Base-by-base conservation (phyloP, 2,113 vertebrate species). In the Tetraodon nigroviridis region DNA sequence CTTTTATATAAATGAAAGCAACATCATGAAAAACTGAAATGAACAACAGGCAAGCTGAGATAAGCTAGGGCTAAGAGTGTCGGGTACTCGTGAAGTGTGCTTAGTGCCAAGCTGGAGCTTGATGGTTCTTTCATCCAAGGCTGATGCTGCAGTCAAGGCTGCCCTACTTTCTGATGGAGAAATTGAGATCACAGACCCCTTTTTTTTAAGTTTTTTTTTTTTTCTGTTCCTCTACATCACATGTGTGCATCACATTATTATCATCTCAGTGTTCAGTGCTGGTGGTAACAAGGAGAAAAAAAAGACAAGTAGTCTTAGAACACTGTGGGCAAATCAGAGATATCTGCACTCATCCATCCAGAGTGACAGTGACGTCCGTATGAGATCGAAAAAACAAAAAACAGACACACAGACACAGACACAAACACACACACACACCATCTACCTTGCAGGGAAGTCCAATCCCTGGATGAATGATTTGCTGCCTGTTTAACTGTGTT, bases 21-120 rank as follows among this genome's bases (percentile, higher is more conserved):
- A 87, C 77, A 83, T 82, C 87, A 87, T 86, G 86, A 84, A 84
- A 65, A 86, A 79, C 80, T 81, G 80, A 82, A 84, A 85, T 83
- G 79, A 83, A 84, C 78, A 85, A 85, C 83, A 86, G 77, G 75
- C 78, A 80, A 71, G 68, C 72, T 70, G 68, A 65, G 71, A 74
- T 82, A 81, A 78, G 78, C 77, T 71, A 70, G 77, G 44, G 54
- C 70, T 73, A 61, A 71, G 69, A 64, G 72, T 79, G 78, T 76
- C 73, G 85, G 81, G 64, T 83, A 82, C 73, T 62, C 53, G 78
- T 84, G 81, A 79, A 80, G 77, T 79, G 75, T 79, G 75, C 75
- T 80, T 75, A 71, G 72, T 41, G 59, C 72, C 78, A 79, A 79
- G 79, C 85, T 64, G 71, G 81, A 58, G 77, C 75, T 77, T 85